Conservation (phyloP, 2,113 vertebrate species). For the Shinisaurus crocodilurus region DNA sequence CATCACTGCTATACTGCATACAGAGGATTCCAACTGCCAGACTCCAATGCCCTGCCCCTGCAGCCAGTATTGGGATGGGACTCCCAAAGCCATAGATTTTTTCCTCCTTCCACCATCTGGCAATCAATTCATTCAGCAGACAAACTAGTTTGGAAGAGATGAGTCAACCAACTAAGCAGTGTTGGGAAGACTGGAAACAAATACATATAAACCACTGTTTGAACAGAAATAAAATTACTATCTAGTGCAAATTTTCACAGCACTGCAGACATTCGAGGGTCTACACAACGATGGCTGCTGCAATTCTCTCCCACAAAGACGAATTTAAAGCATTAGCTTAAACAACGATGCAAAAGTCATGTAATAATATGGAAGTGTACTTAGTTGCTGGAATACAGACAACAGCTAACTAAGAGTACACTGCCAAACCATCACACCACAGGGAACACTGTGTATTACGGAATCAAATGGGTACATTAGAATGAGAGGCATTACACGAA, state of each 20-base stretch:
- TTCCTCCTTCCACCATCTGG: no score
- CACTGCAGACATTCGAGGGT: not conserved
- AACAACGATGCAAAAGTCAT: slow-evolving; percentile 23
- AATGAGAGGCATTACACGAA: not conserved
- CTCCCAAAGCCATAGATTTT: not conserved
- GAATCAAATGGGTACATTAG: not conserved
- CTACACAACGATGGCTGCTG: not conserved
- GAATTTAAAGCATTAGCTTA: not conserved
- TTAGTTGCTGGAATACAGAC: slow-evolving; percentile 68
- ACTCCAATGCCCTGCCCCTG: not conserved
- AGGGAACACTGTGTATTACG: accelerated
- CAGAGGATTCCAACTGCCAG: no score
- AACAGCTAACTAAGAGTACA: slow-evolving; percentile 84
- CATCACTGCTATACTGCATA: no score
- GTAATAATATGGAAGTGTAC: slow-evolving; percentile 70
- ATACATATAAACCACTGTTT: not conserved
- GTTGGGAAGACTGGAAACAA: not conserved
- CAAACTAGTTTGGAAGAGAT: not conserved
- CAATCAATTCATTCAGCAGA: not conserved
- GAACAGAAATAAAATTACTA: not conserved
- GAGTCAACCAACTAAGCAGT: not conserved
- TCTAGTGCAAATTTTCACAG: not conserved
- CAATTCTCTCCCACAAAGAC: not conserved
- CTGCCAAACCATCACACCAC: slow-evolving; percentile 79
- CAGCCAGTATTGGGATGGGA: not conserved